Evolutionary conservation across 2,888 invertebrate genomes (phyloP), one percentile per base, ranked within the genome.

Genomic region (Cheilosia grossa): DNA sequence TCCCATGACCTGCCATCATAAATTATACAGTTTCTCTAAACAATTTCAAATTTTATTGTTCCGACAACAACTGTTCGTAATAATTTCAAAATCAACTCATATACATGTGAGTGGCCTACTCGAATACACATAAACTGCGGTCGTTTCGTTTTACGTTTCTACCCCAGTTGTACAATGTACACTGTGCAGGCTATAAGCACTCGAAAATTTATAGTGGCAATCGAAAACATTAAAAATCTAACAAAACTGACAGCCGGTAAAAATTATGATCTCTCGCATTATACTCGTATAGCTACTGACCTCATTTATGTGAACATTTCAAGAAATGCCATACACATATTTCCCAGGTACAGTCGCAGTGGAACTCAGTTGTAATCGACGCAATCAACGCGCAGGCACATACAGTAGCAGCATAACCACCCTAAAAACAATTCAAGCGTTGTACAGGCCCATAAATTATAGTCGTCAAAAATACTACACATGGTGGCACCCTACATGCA

Each of bases 351-450:
- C 19, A n/a, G 51, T 40, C 7, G 37, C 15, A 21, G 7, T 49
- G 10, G 7, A 49, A 44, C 7, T 56, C 17, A 9, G 44, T n/a
- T 15, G n/a, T 17, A 44, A n/a, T 44, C 4, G 15, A 44, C 7
- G 44, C 15, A 44, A 44, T 37, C 37, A 44, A n/a, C 44, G n/a
- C 13, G 2, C 13, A 15, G 27, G 2, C 42, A 42, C 42, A 33
- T 33, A 10, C 1, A 44, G 44, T 13, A 19, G 7, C 7, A 7
- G 49, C 17, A 24, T 5, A 73, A 54, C 66, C 81, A 85, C 77
- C 72, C 75, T 59, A 63, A 75, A 81, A 69, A 21, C 59, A 75
- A 85, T 70, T 81, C 61, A 85, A 85, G 56, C 81, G 61, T 77
- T 56, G 51, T 56, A 75, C 61, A 19, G 33, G 53, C 42, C 30